These are phyloP conservation scores for Pteruthius melanotis DNA, from an alignment of 2,113 vertebrate species.

Conservation along the genomic window DNA sequence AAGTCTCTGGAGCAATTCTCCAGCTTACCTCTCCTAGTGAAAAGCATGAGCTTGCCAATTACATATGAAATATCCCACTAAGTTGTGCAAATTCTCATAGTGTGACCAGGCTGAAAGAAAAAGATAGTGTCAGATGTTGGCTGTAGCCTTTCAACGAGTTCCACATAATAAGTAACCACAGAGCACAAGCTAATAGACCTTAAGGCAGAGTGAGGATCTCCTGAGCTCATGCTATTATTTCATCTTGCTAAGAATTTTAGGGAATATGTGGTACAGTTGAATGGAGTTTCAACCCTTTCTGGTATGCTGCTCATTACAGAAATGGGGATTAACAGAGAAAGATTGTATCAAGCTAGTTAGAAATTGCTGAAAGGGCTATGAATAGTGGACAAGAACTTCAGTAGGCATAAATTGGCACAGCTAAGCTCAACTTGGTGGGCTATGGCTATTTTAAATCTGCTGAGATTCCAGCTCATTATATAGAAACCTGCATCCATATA, in stretches of 20 bases:
- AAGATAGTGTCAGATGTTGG: neutral
- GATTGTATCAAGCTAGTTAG: neutral
- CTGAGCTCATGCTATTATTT: neutral
- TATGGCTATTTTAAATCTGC: neutral
- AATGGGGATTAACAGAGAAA: neutral
- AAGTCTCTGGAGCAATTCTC: neutral
- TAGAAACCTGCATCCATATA: neutral
- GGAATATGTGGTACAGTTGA: neutral
- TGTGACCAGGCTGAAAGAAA: neutral
- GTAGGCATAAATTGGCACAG: neutral
- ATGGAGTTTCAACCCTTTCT: neutral
- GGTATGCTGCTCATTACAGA: constrained; percentile 3
- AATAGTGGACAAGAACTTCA: neutral
- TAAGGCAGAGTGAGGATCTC: neutral
- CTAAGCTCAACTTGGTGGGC: neutral
- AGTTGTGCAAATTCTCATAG: neutral
- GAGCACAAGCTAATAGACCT: neutral
- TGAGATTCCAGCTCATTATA: constrained; percentile 34
- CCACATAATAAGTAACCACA: neutral
- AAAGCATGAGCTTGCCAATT: neutral
- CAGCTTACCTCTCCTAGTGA: neutral
- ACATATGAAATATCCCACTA: neutral
- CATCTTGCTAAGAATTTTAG: neutral
- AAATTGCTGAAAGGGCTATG: neutral
- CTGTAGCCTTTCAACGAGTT: neutral